Percentiles rank a stretch among this genome's conserved stretches.
phyloP scores from a whole-genome alignment of 2,888 invertebrate species.

The Poecilus cupreus region DNA sequence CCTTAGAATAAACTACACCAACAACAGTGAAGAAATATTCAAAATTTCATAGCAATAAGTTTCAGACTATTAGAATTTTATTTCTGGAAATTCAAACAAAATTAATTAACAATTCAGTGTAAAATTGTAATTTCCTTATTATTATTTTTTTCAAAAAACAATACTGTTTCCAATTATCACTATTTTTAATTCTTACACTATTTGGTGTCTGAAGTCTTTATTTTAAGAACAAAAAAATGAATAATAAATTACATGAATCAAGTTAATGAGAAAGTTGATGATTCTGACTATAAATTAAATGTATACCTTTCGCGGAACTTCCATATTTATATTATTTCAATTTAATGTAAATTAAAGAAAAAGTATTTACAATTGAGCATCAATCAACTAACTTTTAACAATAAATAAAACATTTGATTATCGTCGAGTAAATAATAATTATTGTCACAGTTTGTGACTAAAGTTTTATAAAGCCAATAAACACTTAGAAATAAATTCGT shows the following conservation, averaged over 20 bases:
- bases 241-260: background rate
- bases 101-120: background rate
- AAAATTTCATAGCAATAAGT: background rate
- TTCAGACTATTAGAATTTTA: background rate
- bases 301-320: background rate
- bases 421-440: conserved; percentile 33
- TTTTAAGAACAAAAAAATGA: background rate
- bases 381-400: conserved; percentile 29
- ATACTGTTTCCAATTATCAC: background rate
- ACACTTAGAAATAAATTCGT: background rate
- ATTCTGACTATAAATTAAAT: conserved; percentile 33
- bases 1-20: conserved; percentile 11
- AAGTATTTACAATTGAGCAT: conserved; percentile 46
- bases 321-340: background rate
- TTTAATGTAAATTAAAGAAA: background rate
- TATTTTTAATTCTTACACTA: conserved; percentile 11
- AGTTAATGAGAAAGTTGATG: background rate
- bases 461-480: conserved; percentile 28
- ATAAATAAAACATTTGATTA: conserved; percentile 42
- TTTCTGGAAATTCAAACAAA: background rate
- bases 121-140: background rate
- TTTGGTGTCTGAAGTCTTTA: conserved; percentile 2
- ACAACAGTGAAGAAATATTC: conserved; percentile 32
- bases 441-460: conserved; percentile 42
- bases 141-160: too few species aligned